A percentile compares a stretch with the other conserved stretches of the same genome.
Evolutionary conservation across 2,113 vertebrate genomes (phyloP).

Genomic region (Rhadina sibilatrix): DNA sequence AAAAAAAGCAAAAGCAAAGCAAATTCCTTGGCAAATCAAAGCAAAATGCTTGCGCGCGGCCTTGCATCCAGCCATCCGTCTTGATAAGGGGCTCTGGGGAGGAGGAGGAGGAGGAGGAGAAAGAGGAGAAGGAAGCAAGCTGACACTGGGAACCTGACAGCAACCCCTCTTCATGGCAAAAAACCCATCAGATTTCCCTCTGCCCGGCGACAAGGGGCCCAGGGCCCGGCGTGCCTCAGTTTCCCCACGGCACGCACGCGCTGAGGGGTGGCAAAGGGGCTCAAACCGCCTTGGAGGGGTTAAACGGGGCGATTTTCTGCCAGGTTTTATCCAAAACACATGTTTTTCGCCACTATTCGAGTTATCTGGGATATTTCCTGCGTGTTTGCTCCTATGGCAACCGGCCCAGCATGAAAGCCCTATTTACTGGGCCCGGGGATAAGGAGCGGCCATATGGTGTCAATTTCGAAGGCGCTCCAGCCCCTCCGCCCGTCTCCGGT

Average conservation of each 20-base stretch:
- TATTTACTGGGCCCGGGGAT: constrained; percentile 70
- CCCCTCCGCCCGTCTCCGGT: neutral
- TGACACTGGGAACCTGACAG: neutral
- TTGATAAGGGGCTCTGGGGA: constrained; percentile 1
- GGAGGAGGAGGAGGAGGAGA: neutral
- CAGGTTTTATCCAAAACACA: constrained; percentile 77
- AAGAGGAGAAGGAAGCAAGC: neutral
- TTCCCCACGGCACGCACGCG: neutral
- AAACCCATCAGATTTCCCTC: rapidly evolving
- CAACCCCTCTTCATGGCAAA: rapidly evolving
- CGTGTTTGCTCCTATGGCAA: constrained; percentile 75
- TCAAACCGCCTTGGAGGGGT: constrained; percentile 3
- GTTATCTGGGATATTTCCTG: constrained; percentile 82
- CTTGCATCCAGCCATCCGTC: neutral
- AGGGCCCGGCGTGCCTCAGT: neutral
- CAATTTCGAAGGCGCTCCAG: constrained; percentile 67
- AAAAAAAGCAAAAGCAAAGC: constrained; percentile 21
- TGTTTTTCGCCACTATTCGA: constrained; percentile 72
- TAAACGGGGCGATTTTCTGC: neutral
- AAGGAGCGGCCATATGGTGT: constrained; percentile 73
- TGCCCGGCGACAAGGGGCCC: neutral
- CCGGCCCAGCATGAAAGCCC: constrained; percentile 69
- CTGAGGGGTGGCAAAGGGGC: neutral
- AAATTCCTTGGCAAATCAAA: constrained; percentile 46
- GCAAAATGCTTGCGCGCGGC: neutral